Base-by-base conservation (phyloP, 2,888 invertebrate species). In the Laspeyria flexula region DNA sequence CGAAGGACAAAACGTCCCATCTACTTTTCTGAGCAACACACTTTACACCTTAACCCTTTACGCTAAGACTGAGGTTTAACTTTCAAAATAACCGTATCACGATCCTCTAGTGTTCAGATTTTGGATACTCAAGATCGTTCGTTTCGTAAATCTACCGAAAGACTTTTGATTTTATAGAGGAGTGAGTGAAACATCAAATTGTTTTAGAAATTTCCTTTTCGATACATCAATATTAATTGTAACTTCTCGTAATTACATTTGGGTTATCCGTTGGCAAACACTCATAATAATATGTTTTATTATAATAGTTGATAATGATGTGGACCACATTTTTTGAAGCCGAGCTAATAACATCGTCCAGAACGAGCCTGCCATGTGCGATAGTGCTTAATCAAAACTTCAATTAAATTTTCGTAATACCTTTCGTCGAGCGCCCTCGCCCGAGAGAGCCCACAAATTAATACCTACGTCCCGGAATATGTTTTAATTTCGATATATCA, bases 371-470 rank as follows among this genome's bases (percentile, higher is more conserved):
- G 81, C 73, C 77, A 77, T 75, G 67, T 81, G 77, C 77, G 82
- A 86, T 85, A 85, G 84, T 85, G 79, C 79, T 85, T 88, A 85
- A 88, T 90, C 86, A 86, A 88, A 88, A 87, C 83, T 87, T 88
- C 87, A 89, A 89, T 89, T 89, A 89, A 88, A 88, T 87, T 86
- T 85, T 76, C 83, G 83, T 86, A 85, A 86, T 85, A 85, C 86
- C 84, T 86, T 86, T 84, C 85, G 77, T 77, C 79, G 76, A 68
- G 71, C 73, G 73, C 70, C 72, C 77, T 79, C 83, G 73, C 74
- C 71, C 75, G 77, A 50, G 79, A 79, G 78, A 78, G 71, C 71
- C 71, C 79, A 75, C 81, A 83, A 83, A 87, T 86, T 86, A 84
- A 86, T 85, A 82, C 71, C 68, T 68, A 76, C 75, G 71, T 65